Evolutionary conservation across 2,797 vertebrate species (phyloP).

Genomic region (Acanthiza pusilla): DNA sequence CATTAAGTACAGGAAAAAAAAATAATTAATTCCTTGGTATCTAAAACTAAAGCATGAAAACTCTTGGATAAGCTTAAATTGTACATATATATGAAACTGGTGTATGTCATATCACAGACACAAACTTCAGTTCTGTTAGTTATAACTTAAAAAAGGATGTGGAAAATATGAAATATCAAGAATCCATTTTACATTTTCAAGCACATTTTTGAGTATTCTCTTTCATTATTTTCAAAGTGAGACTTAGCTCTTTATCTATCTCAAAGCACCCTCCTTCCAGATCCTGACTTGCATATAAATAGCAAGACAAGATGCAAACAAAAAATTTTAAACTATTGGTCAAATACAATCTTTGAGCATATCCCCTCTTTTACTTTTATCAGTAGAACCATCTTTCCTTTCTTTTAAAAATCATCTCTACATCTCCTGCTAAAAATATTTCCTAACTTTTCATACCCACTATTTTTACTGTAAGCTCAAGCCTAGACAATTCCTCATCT

Average conservation of each 20-base stretch:
- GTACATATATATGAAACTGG: background rate
- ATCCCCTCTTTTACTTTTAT: background rate
- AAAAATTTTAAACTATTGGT: background rate
- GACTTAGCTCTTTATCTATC: background rate
- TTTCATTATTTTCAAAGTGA: background rate
- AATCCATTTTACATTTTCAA: background rate
- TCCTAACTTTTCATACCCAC: background rate
- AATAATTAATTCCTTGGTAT: background rate
- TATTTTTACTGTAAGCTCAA: background rate
- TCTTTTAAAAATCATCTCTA: background rate
- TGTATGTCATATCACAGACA: background rate
- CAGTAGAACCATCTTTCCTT: background rate
- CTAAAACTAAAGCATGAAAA: background rate
- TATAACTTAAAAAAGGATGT: background rate
- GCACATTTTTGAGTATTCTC: background rate
- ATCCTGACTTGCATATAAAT: background rate
- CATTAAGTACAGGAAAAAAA: background rate
- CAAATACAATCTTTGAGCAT: background rate
- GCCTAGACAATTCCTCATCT: background rate
- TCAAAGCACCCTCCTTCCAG: background rate
- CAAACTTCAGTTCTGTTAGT: background rate
- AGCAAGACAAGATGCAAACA: background rate
- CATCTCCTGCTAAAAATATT: background rate
- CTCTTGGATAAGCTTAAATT: background rate
- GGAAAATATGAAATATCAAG: background rate